Evolutionary conservation across 1,140 invertebrate genomes (phyloP).

Genomic region (Brachionus rotundiformis): DNA sequence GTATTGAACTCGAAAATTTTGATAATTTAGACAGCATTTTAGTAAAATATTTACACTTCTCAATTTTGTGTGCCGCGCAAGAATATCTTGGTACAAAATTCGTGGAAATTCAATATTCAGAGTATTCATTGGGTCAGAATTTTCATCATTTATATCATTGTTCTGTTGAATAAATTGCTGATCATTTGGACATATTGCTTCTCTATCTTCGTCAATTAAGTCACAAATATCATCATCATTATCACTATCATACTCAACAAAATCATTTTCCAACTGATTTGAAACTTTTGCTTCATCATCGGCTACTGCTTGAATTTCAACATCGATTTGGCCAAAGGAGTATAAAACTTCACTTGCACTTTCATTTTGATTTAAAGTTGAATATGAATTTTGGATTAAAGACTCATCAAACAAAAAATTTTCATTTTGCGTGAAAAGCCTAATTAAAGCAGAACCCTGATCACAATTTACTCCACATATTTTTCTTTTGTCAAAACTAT

Average conservation of each 20-base stretch:
- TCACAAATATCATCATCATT: neutral
- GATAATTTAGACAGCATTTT: neutral
- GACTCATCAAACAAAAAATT: neutral
- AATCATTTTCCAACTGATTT: neutral
- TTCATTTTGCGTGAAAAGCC: conserved; percentile 1
- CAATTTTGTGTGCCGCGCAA: neutral
- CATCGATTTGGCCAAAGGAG: neutral
- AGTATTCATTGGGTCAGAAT: conserved; percentile 1
- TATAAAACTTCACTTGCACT: neutral
- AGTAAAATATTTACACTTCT: neutral
- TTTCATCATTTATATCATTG: neutral
- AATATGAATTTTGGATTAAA: neutral
- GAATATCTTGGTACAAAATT: conserved; percentile 8
- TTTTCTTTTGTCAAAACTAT: neutral
- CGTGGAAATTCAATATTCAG: neutral
- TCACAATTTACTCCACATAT: neutral
- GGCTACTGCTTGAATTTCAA: neutral
- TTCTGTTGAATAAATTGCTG: neutral
- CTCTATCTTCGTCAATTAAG: neutral
- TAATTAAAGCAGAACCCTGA: neutral
- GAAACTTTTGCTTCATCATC: neutral
- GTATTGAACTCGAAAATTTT: neutral
- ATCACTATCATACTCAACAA: neutral
- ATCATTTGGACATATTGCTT: neutral
- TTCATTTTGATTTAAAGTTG: neutral